A percentile compares a stretch with the other conserved stretches of the same genome.
Conservation (phyloP, 64 coral and sea anemone genomes). For the Pocillopora damicornis region DNA sequence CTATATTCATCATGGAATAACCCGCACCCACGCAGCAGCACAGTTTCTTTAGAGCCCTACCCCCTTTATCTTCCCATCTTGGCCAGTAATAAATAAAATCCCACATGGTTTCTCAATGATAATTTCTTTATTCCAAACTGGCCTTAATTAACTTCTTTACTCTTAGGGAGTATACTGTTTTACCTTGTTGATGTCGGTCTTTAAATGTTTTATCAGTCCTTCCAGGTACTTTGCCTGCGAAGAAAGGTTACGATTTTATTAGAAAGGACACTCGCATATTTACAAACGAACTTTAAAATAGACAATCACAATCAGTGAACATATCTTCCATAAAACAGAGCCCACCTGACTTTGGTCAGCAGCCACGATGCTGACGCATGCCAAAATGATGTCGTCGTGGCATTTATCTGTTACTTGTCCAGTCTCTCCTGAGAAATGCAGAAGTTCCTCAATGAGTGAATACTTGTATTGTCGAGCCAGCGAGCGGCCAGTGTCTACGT, state of each 20-base stretch:
- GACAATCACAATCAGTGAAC: neutral
- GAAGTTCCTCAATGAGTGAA: conserved; percentile 75
- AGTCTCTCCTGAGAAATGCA: conserved; percentile 67
- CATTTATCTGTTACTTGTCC: conserved; percentile 87
- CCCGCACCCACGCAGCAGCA: too few relatives aligned
- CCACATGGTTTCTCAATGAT: too few relatives aligned
- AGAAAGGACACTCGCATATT: neutral
- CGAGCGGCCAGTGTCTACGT: conserved; percentile 75
- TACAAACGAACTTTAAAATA: too few relatives aligned
- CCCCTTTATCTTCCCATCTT: too few relatives aligned
- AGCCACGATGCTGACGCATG: conserved; percentile 76
- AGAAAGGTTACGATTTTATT: neutral
- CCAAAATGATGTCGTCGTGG: conserved; percentile 88
- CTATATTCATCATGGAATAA: too few relatives aligned
- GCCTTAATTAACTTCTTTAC: too few relatives aligned
- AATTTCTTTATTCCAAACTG: too few relatives aligned
- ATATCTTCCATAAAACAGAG: neutral
- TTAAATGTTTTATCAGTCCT: conserved; percentile 78
- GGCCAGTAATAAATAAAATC: too few relatives aligned
- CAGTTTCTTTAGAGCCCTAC: too few relatives aligned
- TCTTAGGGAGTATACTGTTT: neutral
- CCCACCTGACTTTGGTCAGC: conserved; percentile 89
- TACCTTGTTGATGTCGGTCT: conserved; percentile 86
- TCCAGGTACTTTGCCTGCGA: conserved; percentile 83
- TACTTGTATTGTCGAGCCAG: conserved; percentile 94